Evolutionary conservation across 2,797 vertebrate species (phyloP), one percentile per base, ranked within the genome.

Genomic region (Anniella stebbinsi): DNA sequence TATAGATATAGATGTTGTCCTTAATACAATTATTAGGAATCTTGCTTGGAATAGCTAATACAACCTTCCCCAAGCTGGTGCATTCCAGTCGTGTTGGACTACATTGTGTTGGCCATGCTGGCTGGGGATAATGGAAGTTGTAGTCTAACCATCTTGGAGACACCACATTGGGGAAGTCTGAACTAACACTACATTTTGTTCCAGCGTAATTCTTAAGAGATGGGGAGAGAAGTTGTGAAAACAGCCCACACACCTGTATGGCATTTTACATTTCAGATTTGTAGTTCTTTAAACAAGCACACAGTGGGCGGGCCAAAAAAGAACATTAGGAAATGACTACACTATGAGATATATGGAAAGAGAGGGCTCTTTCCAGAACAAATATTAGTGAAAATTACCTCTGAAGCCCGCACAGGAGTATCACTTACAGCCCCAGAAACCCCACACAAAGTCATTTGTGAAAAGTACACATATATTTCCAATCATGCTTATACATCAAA

Each of bases 21-120:
- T 87, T 38, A 89, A 0, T 18, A 78, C 75, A 91, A 57, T 87
- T 87, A 91, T 93, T 70, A 88, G 48, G 23, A 12, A 5, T 28
- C 30, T 80, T 73, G 17, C 15, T 25, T 84, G 60, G 30, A 66
- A 28, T 72, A 54, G 41, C 36, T 75, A n/a, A 86, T n/a, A 60
- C 7, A 38, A 9, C 13, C 38, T 86, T 86, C 15, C 54, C 28
- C 54, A 76, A 63, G 25, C 36, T 86, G 84, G 11, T 85, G 70
- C 18, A 63, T 6, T 21, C 60, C 21, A 63, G 60, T 23, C 23
- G 18, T 63, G 60, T 63, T 63, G 23, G 60, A 63, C 60, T 21
- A 25, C 3, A 63, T 23, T 63, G 60, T 63, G 60, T 63, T 63
- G 60, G 60, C 13, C 25, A 77, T 38, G 11, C 25, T 77, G 41